Percentiles rank a stretch among this genome's conserved stretches.
phyloP scores from a whole-genome alignment of 1,140 invertebrate genomes.

The Thalassaphorura encarpata region DNA sequence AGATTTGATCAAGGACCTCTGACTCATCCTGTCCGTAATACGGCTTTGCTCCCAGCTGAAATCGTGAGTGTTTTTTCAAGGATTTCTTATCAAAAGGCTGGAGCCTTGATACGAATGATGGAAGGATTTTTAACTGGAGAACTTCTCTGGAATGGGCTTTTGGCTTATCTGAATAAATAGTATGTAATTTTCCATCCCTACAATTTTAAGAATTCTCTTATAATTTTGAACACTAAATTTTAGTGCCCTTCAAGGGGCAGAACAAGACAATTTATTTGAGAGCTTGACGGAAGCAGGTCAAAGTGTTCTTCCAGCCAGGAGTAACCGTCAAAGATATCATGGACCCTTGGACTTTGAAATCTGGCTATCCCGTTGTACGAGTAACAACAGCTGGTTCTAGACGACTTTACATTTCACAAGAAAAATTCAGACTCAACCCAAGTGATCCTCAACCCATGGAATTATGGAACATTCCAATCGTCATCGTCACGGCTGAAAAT shows the following conservation, averaged over 20 bases:
- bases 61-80: not conserved
- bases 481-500: slow-evolving; percentile 39
- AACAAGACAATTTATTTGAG: slow-evolving; percentile 58
- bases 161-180: slow-evolving; percentile 41
- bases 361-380: slow-evolving; percentile 69
- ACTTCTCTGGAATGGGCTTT: slow-evolving; percentile 50
- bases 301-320: too few species aligned
- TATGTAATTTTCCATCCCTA: slow-evolving; percentile 46
- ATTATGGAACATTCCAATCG: slow-evolving; percentile 50
- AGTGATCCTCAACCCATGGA: slow-evolving; percentile 34
- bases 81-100: slow-evolving; percentile 39
- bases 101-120: slow-evolving; percentile 63
- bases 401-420: slow-evolving; percentile 48
- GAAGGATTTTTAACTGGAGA: slow-evolving; percentile 53
- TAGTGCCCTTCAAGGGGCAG: slow-evolving; percentile 52
- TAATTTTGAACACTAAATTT: slow-evolving; percentile 51
- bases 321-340: slow-evolving; percentile 62
- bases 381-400: slow-evolving; percentile 54
- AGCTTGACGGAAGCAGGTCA: slow-evolving; percentile 48
- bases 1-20: not conserved
- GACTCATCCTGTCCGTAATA: not conserved
- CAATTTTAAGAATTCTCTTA: slow-evolving; percentile 79
- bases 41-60: not conserved
- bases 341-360: slow-evolving; percentile 86
- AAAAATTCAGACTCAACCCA: slow-evolving; percentile 23